A percentile compares a stretch with the other conserved stretches of the same genome.
Conservation (phyloP, 1,140 invertebrate genomes). For the Drusus annulatus region DNA sequence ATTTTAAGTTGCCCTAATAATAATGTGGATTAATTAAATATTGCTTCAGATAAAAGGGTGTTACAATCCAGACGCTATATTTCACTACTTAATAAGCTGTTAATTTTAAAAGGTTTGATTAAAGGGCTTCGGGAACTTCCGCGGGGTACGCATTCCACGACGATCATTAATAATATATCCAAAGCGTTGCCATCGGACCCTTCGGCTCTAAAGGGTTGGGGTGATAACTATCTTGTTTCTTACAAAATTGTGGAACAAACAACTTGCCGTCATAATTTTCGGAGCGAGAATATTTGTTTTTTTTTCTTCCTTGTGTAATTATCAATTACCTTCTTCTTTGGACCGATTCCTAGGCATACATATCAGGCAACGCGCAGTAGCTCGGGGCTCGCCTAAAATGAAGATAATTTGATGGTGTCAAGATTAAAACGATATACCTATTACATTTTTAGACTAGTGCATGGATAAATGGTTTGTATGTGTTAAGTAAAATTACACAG, state of each 20-base stretch:
- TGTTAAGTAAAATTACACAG: too few species aligned
- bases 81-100: constrained; percentile 10
- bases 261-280: constrained; percentile 32
- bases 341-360: background rate
- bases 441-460: too few species aligned
- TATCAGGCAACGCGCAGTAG: background rate
- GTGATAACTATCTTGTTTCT: constrained; percentile 55
- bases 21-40: too few species aligned
- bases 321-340: background rate
- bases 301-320: background rate
- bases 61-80: background rate
- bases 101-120: constrained; percentile 6
- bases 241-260: constrained; percentile 50
- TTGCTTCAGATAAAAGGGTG: too few species aligned
- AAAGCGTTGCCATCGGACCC: constrained; percentile 14
- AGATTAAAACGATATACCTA: too few species aligned
- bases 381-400: too few species aligned
- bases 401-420: too few species aligned
- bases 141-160: constrained; percentile 11
- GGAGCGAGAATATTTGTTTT: constrained; percentile 4
- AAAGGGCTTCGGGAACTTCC: background rate
- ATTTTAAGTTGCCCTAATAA: too few species aligned
- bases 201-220: constrained; percentile 36
- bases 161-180: constrained; percentile 38
- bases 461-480: too few species aligned